Base-by-base conservation (phyloP, 2,113 vertebrate genomes). In the Eolophus roseicapilla region DNA sequence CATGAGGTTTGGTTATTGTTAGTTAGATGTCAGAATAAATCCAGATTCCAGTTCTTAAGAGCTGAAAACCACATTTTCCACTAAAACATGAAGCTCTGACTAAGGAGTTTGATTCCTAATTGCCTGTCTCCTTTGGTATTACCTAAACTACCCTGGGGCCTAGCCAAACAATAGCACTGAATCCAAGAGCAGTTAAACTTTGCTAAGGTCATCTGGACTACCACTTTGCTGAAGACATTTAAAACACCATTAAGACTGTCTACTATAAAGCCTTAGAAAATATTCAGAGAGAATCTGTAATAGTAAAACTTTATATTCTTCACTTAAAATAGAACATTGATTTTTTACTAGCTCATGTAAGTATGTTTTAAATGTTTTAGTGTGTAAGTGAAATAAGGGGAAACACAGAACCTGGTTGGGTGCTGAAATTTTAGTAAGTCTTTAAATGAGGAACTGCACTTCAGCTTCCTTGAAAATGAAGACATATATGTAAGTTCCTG, bases 71-170 rank as follows among this genome's bases (percentile, higher is more conserved):
- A 82, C 33, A 63, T 88, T 59, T 96, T 94, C 86, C 88, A 64
- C 86, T 86, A 93, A 93, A 92, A 86, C 33, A 79, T 37, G 57
- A 88, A 86, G 14, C 19, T 92, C 71, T 96, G 90, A 93, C 85
- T 84, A 88, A 94, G 68, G 86, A 59, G 31, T 53, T 88, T 83
- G 27, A 44, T 86, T 88, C 43, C 46, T 78, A 90, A 49, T 84
- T 83, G 11, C 23, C 35, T 83, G 39, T 84, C 43, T 94, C 47
- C 27, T 93, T 92, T 88, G 28, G 39, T 70, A 77, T 88, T 81
- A 71, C 49, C n/a, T 55, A 93, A 88, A 91, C 33, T 83, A n/a
- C 43, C 70, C 39, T 64, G 33, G 17, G 19, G 16, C 29, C 19
- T 86, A 77, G 68, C 18, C 82, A 78, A 29, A 52, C 35, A 86